These are phyloP conservation scores for Thunnus maccoyii DNA, from an alignment of 2,113 vertebrate genomes.

Conservation along the genomic window DNA sequence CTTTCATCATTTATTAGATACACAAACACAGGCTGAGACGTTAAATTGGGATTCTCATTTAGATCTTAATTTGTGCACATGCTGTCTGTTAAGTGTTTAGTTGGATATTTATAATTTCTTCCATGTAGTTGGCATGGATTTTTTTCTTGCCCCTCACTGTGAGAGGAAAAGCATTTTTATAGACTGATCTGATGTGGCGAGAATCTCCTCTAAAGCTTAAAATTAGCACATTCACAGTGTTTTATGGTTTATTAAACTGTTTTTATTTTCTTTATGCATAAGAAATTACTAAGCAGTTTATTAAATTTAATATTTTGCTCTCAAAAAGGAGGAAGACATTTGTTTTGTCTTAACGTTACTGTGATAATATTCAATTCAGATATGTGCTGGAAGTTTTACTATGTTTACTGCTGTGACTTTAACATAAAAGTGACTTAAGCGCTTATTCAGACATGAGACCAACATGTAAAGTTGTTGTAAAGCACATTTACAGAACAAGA, in stretches of 20 bases:
- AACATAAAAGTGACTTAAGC: not conserved
- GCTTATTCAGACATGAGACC: not conserved
- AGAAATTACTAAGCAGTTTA: not conserved
- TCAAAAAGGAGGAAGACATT: not conserved
- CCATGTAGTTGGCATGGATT: no score
- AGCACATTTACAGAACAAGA: no score
- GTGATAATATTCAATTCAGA: not conserved
- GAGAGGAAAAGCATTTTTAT: not conserved
- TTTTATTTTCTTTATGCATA: no score
- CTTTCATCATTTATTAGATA: constrained; percentile 17
- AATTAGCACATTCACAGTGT: not conserved
- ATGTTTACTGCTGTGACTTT: not conserved
- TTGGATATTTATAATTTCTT: not conserved
- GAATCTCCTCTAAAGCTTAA: not conserved
- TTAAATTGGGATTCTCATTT: constrained; percentile 26
- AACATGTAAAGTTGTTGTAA: no score
- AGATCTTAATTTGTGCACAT: constrained; percentile 38
- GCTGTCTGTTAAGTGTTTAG: constrained; percentile 32
- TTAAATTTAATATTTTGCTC: not conserved
- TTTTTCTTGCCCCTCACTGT: not conserved
- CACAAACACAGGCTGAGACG: not conserved
- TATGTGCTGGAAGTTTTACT: not conserved
- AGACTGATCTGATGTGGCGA: no score
- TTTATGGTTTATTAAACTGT: not conserved
- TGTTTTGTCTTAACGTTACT: not conserved